A percentile compares a stretch with the other conserved stretches of the same genome.
Evolutionary conservation across 2,113 vertebrate species (phyloP).

Genomic region (Suricata suricatta): DNA sequence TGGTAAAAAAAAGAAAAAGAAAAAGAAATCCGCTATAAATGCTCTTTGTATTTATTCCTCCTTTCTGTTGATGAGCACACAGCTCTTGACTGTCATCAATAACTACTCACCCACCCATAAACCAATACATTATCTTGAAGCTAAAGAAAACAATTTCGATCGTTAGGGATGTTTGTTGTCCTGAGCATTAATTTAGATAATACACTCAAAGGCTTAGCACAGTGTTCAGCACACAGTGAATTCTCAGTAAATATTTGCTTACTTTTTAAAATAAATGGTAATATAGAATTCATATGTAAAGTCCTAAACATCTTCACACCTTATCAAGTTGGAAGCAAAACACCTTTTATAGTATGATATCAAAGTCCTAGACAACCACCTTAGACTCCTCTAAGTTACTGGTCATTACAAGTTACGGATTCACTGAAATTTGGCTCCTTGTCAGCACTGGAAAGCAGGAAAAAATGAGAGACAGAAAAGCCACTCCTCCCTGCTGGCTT

Average conservation of each 20-base stretch:
- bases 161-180: neutral
- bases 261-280: neutral
- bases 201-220: neutral
- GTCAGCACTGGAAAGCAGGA: neutral
- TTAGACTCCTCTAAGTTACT: neutral
- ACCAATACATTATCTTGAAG: neutral
- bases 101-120: neutral
- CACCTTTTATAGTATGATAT: neutral
- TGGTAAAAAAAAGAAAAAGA: neutral
- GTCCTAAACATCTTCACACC: neutral
- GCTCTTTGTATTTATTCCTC: neutral
- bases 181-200: neutral
- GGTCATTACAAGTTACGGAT: neutral
- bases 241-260: neutral
- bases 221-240: neutral
- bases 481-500: neutral
- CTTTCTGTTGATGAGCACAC: neutral
- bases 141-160: neutral
- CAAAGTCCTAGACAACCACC: neutral
- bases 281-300: neutral
- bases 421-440: neutral
- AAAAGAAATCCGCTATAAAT: neutral
- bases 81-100: neutral
- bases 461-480: neutral
- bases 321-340: neutral